Evolutionary conservation across 2,888 invertebrate species (phyloP).

Genomic region (Patella caerulea): DNA sequence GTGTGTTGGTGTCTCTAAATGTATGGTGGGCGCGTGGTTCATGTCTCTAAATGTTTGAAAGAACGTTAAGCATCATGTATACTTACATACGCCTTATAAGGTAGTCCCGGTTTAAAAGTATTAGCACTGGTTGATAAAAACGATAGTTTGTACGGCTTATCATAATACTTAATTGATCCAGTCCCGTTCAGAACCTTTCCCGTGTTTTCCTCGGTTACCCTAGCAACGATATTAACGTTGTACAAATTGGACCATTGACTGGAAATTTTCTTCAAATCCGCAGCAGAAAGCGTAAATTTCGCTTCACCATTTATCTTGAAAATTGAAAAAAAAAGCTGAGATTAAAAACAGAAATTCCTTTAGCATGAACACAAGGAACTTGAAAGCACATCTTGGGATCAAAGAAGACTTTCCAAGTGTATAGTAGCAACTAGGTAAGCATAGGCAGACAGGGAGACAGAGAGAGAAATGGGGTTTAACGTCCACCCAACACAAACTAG

Average conservation of each 20-base stretch:
- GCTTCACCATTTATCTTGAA: slow-evolving; percentile 26
- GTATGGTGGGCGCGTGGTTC: no score
- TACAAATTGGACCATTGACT: background rate
- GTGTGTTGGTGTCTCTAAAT: no score
- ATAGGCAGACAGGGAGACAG: no score
- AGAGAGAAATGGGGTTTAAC: no score
- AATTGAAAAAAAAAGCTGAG: background rate
- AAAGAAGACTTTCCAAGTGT: no score
- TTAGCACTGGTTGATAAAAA: slow-evolving; percentile 83
- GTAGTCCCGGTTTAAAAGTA: slow-evolving; percentile 88
- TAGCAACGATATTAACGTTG: slow-evolving; percentile 75
- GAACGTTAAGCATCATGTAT: no score
- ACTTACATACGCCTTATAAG: slow-evolving; percentile 84
- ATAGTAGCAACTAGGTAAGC: no score
- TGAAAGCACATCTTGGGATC: no score
- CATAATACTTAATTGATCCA: slow-evolving; percentile 81
- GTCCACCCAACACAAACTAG: no score
- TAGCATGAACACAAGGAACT: no score
- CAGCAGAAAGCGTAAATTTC: slow-evolving; percentile 12
- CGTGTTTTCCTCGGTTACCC: slow-evolving; percentile 90
- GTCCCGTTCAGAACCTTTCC: slow-evolving; percentile 86
- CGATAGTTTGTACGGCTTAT: slow-evolving; percentile 82
- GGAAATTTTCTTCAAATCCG: slow-evolving; percentile 16
- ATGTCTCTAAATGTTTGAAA: no score
- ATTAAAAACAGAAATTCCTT: no score